Conservation (phyloP, 2,888 invertebrate genomes). For the Lithophane ornitopus region DNA sequence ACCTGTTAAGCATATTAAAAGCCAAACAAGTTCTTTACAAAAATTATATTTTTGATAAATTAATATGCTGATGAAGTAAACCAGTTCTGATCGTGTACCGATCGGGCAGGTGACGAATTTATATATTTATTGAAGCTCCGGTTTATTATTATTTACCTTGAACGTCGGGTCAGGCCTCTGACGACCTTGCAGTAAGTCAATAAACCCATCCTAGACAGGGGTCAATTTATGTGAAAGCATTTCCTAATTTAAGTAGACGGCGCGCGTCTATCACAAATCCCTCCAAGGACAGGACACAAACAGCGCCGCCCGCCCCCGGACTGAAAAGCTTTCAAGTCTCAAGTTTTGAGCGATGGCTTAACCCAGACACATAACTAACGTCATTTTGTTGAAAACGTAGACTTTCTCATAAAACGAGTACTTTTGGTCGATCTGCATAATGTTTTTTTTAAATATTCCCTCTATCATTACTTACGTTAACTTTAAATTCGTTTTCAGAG, state of each 20-base stretch:
- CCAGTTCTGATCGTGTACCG: slow-evolving; percentile 36
- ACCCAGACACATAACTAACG: slow-evolving; percentile 9
- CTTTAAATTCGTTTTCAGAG: not conserved
- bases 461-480: not conserved
- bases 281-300: slow-evolving; percentile 36
- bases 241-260: slow-evolving; percentile 53
- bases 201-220: slow-evolving; percentile 58
- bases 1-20: slow-evolving; percentile 21
- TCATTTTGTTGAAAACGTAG: slow-evolving; percentile 16
- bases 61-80: slow-evolving; percentile 55
- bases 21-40: slow-evolving; percentile 44
- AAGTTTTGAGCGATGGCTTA: slow-evolving; percentile 11
- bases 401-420: not conserved
- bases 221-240: slow-evolving; percentile 60
- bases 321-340: slow-evolving; percentile 18
- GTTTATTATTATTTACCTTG: slow-evolving; percentile 41
- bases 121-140: slow-evolving; percentile 40
- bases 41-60: slow-evolving; percentile 51
- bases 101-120: slow-evolving; percentile 52
- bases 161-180: slow-evolving; percentile 36
- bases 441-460: not conserved
- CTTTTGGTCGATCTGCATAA: not conserved
- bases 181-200: slow-evolving; percentile 55
- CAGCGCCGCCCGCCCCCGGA: not conserved
- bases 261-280: slow-evolving; percentile 44